Evolutionary conservation across 2,113 vertebrate species (phyloP).

Genomic region (Oreochromis aureus): DNA sequence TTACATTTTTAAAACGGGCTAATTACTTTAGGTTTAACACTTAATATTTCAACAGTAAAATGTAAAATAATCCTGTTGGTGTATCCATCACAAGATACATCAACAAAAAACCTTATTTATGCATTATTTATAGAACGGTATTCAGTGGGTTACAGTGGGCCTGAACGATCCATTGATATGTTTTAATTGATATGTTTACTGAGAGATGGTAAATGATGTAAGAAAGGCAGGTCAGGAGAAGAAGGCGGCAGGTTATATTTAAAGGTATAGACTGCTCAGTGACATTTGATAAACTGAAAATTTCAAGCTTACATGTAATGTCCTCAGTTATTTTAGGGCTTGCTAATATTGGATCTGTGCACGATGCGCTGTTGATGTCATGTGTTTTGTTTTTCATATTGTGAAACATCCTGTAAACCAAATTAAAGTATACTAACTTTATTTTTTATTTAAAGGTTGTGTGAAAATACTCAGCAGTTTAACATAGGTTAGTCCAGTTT

Average conservation of each 20-base stretch:
- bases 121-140: background rate
- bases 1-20: background rate
- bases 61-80: background rate
- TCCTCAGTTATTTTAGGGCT: background rate
- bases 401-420: background rate
- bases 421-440: background rate
- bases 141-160: background rate
- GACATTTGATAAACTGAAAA: background rate
- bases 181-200: background rate
- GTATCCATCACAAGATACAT: background rate
- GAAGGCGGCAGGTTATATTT: background rate
- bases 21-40: background rate
- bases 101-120: background rate
- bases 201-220: background rate
- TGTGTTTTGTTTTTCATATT: background rate
- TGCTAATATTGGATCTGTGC: background rate
- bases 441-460: background rate
- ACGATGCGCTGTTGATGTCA: background rate
- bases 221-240: background rate
- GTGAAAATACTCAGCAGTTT: background rate
- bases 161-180: background rate
- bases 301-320: background rate
- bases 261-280: background rate
- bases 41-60: background rate
- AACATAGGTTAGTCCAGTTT: background rate